phyloP scores from a whole-genome alignment of 1,140 invertebrate species.

The Frieseomelitta varia region DNA sequence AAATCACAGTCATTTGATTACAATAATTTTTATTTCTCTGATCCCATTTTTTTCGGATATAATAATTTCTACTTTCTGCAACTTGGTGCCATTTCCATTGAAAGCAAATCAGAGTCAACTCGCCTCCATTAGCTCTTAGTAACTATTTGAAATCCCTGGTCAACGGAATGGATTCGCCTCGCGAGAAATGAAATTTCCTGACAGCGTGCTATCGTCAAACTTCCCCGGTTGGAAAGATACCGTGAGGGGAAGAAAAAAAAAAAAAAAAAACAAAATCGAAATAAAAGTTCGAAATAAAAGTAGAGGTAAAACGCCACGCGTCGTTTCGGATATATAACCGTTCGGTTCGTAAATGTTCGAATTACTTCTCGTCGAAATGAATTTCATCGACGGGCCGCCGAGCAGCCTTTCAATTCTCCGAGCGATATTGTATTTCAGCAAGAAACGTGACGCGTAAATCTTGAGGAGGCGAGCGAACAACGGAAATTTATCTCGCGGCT shows the following conservation, averaged over 20 bases:
- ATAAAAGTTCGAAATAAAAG: neutral
- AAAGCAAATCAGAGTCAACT: no score
- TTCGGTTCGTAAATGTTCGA: neutral
- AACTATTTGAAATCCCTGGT: no score
- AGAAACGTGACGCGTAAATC: constrained; percentile 3
- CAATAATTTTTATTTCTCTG: no score
- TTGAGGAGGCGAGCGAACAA: neutral
- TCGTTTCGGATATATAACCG: neutral
- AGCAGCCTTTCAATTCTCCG: neutral
- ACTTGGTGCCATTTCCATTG: no score
- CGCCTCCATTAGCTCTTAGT: no score
- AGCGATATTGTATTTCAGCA: neutral
- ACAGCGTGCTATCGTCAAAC: no score
- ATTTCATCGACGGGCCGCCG: neutral
- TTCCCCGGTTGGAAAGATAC: no score
- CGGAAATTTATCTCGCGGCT: constrained; percentile 7
- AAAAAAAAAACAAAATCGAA: neutral
- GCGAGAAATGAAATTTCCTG: neutral
- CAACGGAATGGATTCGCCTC: neutral
- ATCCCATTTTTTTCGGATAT: no score
- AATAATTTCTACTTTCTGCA: no score
- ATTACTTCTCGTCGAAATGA: neutral
- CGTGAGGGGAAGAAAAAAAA: no score
- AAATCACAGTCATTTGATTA: no score
- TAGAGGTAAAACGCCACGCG: neutral